phyloP scores from a whole-genome alignment of 1,140 invertebrate species.

The Eueides isabella region DNA sequence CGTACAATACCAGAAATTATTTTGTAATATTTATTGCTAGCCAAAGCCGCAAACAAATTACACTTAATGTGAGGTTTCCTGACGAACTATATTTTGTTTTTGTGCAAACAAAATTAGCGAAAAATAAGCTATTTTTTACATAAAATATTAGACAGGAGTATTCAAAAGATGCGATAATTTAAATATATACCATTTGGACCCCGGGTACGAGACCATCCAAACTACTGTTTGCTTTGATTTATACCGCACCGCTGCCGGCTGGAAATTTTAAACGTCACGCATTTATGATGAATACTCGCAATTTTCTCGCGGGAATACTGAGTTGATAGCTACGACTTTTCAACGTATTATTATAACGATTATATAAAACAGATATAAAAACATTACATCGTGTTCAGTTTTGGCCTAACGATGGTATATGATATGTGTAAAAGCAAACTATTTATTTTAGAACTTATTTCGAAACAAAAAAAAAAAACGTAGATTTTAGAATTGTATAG shows the following conservation, averaged over 20 bases:
- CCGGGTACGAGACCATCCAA: slow-evolving; percentile 49
- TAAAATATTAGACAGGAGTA: slow-evolving; percentile 23
- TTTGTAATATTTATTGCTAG: slow-evolving; percentile 31
- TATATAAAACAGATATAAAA: slow-evolving; percentile 27
- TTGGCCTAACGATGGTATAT: not conserved
- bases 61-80: slow-evolving; percentile 11
- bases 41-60: slow-evolving; percentile 29
- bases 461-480: not conserved
- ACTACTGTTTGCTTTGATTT: slow-evolving; percentile 77
- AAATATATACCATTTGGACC: slow-evolving; percentile 50
- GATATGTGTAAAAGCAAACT: no score
- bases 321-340: slow-evolving; percentile 62
- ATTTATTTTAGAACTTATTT: not conserved
- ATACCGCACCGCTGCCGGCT: slow-evolving; percentile 60
- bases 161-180: slow-evolving; percentile 46
- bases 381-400: not conserved
- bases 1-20: slow-evolving; percentile 32
- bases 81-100: slow-evolving; percentile 10
- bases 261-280: slow-evolving; percentile 80
- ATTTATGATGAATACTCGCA: slow-evolving; percentile 80
- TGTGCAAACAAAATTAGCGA: not conserved
- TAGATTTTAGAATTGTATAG: not conserved
- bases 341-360: slow-evolving; percentile 46
- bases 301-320: slow-evolving; percentile 73
- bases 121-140: slow-evolving; percentile 1